Evolutionary conservation across 2,797 vertebrate species (phyloP).

Genomic region (Sebastes itinus): DNA sequence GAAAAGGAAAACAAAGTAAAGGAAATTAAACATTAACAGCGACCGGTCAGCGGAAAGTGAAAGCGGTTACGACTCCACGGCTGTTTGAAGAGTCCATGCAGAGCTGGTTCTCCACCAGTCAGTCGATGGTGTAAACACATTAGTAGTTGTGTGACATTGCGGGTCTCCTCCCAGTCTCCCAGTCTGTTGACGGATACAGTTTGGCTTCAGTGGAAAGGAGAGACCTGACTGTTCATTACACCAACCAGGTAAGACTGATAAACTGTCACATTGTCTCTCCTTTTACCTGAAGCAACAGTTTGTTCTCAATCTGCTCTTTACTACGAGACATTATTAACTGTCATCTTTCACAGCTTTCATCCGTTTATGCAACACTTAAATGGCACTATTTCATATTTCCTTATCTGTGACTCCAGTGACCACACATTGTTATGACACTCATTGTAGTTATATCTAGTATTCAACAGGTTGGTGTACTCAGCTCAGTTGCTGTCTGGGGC

Average conservation of each 20-base stretch:
- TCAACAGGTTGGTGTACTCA: conserved; percentile 61
- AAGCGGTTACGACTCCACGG: conserved; percentile 1
- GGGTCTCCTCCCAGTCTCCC: conserved; percentile 77
- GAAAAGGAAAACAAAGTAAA: conserved; percentile 41
- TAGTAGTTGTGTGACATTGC: conserved; percentile 54
- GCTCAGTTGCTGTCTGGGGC: conserved; percentile 39
- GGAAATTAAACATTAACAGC: conserved; percentile 11
- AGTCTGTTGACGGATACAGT: conserved; percentile 74
- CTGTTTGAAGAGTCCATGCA: conserved; percentile 19
- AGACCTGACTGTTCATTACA: conserved; percentile 42
- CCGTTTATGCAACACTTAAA: conserved; percentile 19
- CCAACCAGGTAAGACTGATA: conserved; percentile 70
- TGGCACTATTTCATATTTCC: background rate
- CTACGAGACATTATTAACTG: conserved; percentile 4
- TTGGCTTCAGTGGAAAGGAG: conserved; percentile 50
- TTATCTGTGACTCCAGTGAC: background rate
- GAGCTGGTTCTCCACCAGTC: conserved; percentile 4
- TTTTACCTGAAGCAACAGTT: conserved; percentile 56
- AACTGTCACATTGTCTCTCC: background rate
- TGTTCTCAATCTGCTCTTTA: conserved; percentile 10
- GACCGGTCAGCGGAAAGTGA: conserved; percentile 28
- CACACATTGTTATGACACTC: background rate
- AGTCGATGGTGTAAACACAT: conserved; percentile 47
- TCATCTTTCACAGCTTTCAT: conserved; percentile 19
- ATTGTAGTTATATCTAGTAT: background rate